Evolutionary conservation across 2,113 vertebrate genomes (phyloP).

Genomic region (Semicossyphus pulcher): DNA sequence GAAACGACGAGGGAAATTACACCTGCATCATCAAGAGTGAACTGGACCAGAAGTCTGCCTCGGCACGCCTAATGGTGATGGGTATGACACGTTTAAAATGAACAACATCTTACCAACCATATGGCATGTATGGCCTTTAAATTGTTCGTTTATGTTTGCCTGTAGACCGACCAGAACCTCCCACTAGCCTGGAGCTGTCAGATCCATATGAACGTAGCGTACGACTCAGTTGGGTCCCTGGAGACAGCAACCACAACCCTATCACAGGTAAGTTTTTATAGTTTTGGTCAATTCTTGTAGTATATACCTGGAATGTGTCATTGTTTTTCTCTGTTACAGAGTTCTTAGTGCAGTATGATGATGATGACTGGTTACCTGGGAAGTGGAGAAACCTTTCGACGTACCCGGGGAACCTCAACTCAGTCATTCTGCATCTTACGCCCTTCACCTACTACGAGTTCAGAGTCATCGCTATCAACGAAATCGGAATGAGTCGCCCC

Average conservation of each 20-base stretch:
- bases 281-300: neutral
- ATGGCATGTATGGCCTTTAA: neutral
- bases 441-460: constrained; percentile 96
- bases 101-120: neutral
- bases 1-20: constrained; percentile 92
- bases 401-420: constrained; percentile 91
- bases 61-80: constrained; percentile 91
- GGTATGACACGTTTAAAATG: constrained; percentile 80
- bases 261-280: constrained; percentile 87
- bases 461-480: constrained; percentile 92
- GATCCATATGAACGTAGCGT: constrained; percentile 93
- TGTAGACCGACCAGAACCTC: constrained; percentile 90
- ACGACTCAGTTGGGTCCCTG: constrained; percentile 91
- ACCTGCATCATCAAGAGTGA: constrained; percentile 92
- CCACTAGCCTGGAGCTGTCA: constrained; percentile 90
- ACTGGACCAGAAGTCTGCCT: constrained; percentile 91
- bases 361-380: constrained; percentile 90
- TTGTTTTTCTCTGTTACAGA: constrained; percentile 76
- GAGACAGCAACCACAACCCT: constrained; percentile 93
- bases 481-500: constrained; percentile 91
- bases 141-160: neutral
- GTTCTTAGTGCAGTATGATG: constrained; percentile 93
- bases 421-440: constrained; percentile 88
- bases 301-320: neutral
- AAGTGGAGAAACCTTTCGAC: constrained; percentile 92